Base-by-base conservation (phyloP, 64 coral and sea anemone genomes). In the Actinia equina region DNA sequence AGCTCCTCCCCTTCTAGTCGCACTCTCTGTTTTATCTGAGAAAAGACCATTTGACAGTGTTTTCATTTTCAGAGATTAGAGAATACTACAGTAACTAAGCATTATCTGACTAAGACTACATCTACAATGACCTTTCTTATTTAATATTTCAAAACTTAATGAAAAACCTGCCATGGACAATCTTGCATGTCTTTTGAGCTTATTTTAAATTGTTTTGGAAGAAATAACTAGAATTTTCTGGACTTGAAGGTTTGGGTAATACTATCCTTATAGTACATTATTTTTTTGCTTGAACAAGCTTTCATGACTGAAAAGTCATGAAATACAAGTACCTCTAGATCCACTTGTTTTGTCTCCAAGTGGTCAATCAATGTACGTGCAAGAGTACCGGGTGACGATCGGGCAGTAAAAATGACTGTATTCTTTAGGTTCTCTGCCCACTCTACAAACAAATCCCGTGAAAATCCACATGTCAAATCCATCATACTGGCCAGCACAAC, bases 301-400 rank as follows among this genome's bases (percentile, higher is more conserved):
- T 65, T 65, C 17, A 62, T 1, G 3, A n/a, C 17, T 71, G 17
- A 44, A 77, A 30, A 18, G 23, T 26, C 26, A 77, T 19, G 30
- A 37, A 37, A 23, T n/a, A 10, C 64, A 87, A 56, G 65, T 91
- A 99, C 96, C 91, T 99, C 96, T 63, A 99, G 77, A 51, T 99
- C 96, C 19, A 99, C 86, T 87, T 86, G 87, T 65, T 87, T 92
- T 79, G 87, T 89, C 17, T 91, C 77, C 59, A 88, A 90, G 83
- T 95, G 87, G 46, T 99, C 96, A 91, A 99, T 95, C 90, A 99
- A 85, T 51, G 91, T 88, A 12, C 96, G 90, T 77, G 93, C 90
- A 2, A 94, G 62, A 11, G 96, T 90, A 10, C 96, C 96, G n/a
- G 96, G 96, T 45, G 93, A 94, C 0, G 96, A 83, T 52, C 96